These are phyloP conservation scores for Andricus grossulariae DNA, from an alignment of 1,140 invertebrate species.

Conservation along the genomic window DNA sequence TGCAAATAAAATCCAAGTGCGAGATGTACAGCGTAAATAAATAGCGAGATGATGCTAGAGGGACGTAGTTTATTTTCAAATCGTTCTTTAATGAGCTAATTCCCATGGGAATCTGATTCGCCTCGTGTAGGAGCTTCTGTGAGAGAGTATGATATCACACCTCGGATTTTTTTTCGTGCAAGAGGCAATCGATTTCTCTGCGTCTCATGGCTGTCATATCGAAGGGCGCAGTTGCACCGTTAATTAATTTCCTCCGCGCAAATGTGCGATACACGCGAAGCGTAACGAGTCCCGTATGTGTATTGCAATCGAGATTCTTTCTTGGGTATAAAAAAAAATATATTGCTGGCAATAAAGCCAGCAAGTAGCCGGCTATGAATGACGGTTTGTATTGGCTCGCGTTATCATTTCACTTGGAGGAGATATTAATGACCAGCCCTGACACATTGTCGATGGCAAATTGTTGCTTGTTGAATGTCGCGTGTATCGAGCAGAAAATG, in stretches of 20 bases:
- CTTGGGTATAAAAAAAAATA: constrained; percentile 23
- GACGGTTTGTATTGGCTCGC: background rate
- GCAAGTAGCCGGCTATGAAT: background rate
- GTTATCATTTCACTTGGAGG: constrained; percentile 17
- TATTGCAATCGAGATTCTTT: constrained; percentile 31
- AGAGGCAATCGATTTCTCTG: constrained; percentile 22
- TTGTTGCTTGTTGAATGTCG: constrained; percentile 23
- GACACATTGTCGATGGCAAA: constrained; percentile 31
- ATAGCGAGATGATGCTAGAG: constrained; percentile 4
- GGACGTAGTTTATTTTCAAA: constrained; percentile 20
- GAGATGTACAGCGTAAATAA: background rate
- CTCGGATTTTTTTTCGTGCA: background rate
- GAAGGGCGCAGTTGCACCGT: constrained; percentile 21
- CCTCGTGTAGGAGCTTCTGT: constrained; percentile 13
- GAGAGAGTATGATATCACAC: constrained; percentile 23
- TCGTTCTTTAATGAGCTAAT: constrained; percentile 15
- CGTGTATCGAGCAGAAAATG: too few relatives aligned
- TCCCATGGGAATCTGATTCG: constrained; percentile 12
- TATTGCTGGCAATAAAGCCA: constrained; percentile 12
- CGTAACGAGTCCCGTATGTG: background rate
- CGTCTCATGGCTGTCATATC: constrained; percentile 21
- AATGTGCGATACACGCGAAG: constrained; percentile 1
- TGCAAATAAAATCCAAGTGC: background rate
- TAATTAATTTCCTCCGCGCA: constrained; percentile 12
- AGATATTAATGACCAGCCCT: constrained; percentile 28